A percentile compares a stretch with the other conserved stretches of the same genome.
These are phyloP conservation scores for Zingel zingel DNA, from an alignment of 2,113 vertebrate species.

Conservation along the genomic window DNA sequence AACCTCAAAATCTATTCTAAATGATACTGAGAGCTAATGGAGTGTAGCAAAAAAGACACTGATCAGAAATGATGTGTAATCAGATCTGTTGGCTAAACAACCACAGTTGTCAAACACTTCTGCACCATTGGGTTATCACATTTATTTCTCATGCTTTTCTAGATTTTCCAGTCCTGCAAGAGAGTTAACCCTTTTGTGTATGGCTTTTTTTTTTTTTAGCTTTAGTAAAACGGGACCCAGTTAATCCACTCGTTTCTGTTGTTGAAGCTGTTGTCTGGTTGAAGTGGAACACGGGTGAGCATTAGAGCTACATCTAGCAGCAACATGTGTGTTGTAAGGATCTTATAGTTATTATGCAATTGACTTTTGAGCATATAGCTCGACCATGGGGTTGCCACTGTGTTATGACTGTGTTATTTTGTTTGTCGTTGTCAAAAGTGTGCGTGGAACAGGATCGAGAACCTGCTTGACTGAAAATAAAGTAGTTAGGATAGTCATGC, in stretches of 20 bases:
- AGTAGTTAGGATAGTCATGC: background rate
- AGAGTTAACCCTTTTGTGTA: background rate
- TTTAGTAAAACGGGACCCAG: conserved; percentile 21
- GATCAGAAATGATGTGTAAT: background rate
- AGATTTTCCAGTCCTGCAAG: conserved; percentile 52
- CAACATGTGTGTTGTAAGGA: no score
- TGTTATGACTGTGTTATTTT: conserved; percentile 7
- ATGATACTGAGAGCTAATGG: no score
- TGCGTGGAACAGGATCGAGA: conserved; percentile 43
- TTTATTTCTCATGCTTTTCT: conserved; percentile 49
- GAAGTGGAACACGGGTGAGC: background rate
- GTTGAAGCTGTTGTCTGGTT: background rate
- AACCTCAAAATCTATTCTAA: no score
- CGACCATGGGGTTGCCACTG: background rate
- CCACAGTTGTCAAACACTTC: background rate
- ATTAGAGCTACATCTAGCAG: background rate
- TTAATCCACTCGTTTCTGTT: background rate
- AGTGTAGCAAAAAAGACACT: background rate
- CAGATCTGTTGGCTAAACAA: background rate
- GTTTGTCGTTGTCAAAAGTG: conserved; percentile 4
- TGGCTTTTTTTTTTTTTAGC: background rate
- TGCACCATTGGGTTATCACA: background rate
- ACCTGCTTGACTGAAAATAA: conserved; percentile 53
- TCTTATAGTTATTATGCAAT: background rate
- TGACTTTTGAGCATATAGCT: background rate